phyloP scores from a whole-genome alignment of 2,888 invertebrate species.

The Agrochola lota region DNA sequence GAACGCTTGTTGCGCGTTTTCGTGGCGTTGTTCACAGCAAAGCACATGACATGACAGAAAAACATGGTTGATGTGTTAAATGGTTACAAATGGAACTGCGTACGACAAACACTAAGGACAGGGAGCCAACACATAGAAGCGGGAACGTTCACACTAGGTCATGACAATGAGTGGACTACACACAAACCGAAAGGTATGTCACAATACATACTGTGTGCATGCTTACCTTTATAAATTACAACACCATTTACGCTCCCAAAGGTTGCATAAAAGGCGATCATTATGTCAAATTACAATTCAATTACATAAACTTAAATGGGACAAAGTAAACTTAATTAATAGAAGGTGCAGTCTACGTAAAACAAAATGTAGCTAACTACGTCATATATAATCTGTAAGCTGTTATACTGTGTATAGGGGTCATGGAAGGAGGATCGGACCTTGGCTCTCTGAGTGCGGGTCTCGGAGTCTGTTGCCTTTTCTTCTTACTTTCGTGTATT shows the following conservation, averaged over 20 bases:
- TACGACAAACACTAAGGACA: conserved; percentile 55
- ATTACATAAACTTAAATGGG: conserved; percentile 87
- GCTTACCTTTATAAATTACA: conserved; percentile 90
- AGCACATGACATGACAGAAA: conserved; percentile 62
- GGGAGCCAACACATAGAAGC: conserved; percentile 64
- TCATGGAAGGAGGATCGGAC: conserved; percentile 42
- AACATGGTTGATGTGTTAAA: conserved; percentile 52
- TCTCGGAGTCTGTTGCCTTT: conserved; percentile 95
- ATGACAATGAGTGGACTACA: conserved; percentile 69
- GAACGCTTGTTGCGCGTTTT: neutral
- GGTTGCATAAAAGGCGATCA: conserved; percentile 90
- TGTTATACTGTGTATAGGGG: conserved; percentile 64
- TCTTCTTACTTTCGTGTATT: conserved; percentile 95
- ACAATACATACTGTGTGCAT: conserved; percentile 87
- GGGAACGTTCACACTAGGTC: conserved; percentile 60
- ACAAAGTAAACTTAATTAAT: conserved; percentile 85
- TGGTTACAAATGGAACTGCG: conserved; percentile 57
- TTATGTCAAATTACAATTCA: conserved; percentile 87
- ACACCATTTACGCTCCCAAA: conserved; percentile 90
- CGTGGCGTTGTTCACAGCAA: conserved; percentile 57
- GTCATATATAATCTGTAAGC: conserved; percentile 79
- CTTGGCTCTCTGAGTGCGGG: conserved; percentile 96
- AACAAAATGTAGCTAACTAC: conserved; percentile 88
- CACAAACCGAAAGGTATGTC: conserved; percentile 71
- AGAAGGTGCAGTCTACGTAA: conserved; percentile 87